Conservation (phyloP, 2,113 vertebrate species). For the Edolisoma coerulescens region DNA sequence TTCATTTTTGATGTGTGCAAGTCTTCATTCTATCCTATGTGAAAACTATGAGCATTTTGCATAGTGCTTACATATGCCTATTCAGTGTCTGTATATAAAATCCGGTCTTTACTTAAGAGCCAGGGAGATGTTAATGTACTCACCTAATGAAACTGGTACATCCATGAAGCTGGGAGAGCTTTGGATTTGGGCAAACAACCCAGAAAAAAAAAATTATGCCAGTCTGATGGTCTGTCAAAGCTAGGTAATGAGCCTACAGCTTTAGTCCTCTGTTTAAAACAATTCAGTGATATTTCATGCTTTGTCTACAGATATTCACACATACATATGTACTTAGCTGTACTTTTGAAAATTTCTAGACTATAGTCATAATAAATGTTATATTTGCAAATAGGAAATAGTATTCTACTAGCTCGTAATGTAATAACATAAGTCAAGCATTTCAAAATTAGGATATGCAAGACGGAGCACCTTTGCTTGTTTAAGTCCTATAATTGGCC, state of each 20-base stretch:
- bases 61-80: neutral
- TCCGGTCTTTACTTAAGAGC: neutral
- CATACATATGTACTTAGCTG: rapidly evolving
- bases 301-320: neutral
- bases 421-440: neutral
- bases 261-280: neutral
- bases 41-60: neutral
- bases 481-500: neutral
- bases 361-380: neutral
- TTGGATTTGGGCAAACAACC: neutral
- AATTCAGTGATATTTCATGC: neutral
- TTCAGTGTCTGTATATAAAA: neutral
- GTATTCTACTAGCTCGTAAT: neutral
- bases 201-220: neutral
- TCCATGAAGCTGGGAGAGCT: neutral
- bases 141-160: neutral
- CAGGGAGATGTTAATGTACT: neutral
- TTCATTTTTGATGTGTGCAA: neutral
- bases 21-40: neutral
- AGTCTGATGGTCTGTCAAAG: neutral
- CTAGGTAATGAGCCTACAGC: neutral
- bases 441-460: neutral
- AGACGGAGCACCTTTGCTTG: neutral
- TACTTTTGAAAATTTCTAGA: neutral
- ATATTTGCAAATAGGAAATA: neutral